These are phyloP conservation scores for Latrodectus elegans DNA, from an alignment of 2,888 invertebrate genomes.

Conservation along the genomic window DNA sequence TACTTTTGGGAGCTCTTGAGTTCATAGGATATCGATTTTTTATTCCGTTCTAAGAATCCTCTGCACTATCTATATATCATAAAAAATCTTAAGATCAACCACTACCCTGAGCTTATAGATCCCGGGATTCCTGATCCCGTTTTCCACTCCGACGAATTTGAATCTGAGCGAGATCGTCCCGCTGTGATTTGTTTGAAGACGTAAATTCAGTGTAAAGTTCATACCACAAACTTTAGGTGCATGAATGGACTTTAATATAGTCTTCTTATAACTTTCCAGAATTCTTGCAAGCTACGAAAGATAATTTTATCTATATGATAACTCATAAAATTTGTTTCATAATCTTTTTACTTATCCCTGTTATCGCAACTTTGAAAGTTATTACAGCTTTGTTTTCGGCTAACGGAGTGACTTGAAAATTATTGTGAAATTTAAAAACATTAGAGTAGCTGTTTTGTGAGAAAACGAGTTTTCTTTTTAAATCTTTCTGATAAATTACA, in stretches of 20 bases:
- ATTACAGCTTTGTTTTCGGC: too few relatives aligned
- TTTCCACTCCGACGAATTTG: slow-evolving; percentile 17
- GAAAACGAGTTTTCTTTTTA: too few relatives aligned
- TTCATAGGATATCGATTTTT: neutral
- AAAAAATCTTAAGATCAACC: slow-evolving; percentile 9
- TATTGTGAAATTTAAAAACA: too few relatives aligned
- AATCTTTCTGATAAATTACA: too few relatives aligned
- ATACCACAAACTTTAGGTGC: neutral
- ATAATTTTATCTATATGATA: neutral
- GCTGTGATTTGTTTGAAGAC: slow-evolving; percentile 22
- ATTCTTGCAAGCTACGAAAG: too few relatives aligned
- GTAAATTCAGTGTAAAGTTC: slow-evolving; percentile 19
- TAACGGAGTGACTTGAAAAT: too few relatives aligned
- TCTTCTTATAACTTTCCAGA: neutral
- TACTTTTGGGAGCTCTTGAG: neutral
- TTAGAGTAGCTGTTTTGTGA: too few relatives aligned
- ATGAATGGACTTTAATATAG: slow-evolving; percentile 9
- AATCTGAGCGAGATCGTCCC: slow-evolving; percentile 33
- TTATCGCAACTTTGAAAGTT: too few relatives aligned
- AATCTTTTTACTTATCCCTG: too few relatives aligned
- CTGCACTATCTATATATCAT: neutral
- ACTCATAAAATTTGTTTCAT: too few relatives aligned
- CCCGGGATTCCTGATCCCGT: neutral
- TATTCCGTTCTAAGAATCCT: neutral
- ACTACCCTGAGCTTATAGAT: neutral